phyloP scores from a whole-genome alignment of 1,140 invertebrate genomes.

The Brachionus asplanchnoidis region DNA sequence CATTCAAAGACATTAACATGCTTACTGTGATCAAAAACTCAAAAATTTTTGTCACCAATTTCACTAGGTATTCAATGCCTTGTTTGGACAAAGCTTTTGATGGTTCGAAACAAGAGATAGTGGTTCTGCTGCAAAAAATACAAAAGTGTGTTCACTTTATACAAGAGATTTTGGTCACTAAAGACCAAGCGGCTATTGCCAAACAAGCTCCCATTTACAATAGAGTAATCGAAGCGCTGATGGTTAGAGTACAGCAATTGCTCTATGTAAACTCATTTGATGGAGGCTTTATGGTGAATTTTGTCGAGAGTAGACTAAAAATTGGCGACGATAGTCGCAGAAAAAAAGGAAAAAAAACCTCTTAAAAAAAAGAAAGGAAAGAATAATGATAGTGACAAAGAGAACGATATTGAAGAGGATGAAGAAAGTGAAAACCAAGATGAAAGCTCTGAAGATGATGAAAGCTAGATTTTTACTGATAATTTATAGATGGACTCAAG shows the following conservation, averaged over 20 bases:
- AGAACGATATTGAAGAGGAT: neutral
- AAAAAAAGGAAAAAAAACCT: neutral
- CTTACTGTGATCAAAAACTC: constrained; percentile 27
- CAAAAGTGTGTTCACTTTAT: constrained; percentile 40
- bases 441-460: neutral
- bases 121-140: neutral
- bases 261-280: constrained; percentile 24
- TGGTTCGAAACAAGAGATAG: neutral
- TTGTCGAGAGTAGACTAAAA: neutral
- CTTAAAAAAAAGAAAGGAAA: neutral
- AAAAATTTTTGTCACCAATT: constrained; percentile 9
- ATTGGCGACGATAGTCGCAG: neutral
- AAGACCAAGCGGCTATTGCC: neutral
- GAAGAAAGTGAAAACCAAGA: neutral
- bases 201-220: constrained; percentile 36
- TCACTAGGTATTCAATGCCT: neutral
- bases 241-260: constrained; percentile 2
- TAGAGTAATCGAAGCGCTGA: neutral
- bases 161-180: constrained; percentile 30
- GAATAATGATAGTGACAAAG: neutral
- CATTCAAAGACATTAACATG: constrained; percentile 34
- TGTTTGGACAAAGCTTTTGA: constrained; percentile 29
- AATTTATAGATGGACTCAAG: too few relatives aligned
- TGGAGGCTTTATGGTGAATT: constrained; percentile 18
- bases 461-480: neutral